Evolutionary conservation across 2,113 vertebrate species (phyloP).

Genomic region (Lichenostomus cassidix): DNA sequence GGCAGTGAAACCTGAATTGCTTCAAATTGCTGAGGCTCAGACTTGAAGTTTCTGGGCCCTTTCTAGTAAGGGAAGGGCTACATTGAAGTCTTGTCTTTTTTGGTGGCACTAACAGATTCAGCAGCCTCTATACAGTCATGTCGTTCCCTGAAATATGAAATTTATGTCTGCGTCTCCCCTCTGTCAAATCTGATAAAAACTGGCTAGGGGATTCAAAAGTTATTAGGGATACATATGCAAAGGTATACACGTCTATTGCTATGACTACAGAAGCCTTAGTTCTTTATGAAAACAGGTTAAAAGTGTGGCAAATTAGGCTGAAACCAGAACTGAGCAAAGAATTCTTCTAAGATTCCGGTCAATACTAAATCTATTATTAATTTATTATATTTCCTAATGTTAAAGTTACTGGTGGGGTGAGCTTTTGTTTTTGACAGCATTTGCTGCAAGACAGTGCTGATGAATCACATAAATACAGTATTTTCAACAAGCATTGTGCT

Average conservation of each 20-base stretch:
- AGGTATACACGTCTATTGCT: neutral
- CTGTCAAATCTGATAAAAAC: neutral
- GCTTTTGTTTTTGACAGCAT: neutral
- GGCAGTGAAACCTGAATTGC: neutral
- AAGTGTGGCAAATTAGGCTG: neutral
- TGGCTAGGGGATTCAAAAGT: neutral
- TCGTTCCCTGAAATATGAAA: neutral
- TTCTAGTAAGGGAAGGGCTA: neutral
- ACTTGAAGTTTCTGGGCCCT: neutral
- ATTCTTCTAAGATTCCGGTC: neutral
- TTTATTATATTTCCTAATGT: neutral
- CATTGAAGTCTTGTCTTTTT: neutral
- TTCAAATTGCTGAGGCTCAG: neutral
- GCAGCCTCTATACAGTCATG: neutral
- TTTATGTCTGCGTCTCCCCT: neutral
- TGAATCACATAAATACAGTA: neutral
- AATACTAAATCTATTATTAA: neutral
- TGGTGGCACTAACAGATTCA: neutral
- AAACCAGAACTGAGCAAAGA: neutral
- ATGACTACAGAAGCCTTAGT: neutral
- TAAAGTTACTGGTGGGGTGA: neutral
- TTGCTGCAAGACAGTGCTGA: neutral
- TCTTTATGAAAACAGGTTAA: neutral
- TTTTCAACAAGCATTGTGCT: neutral
- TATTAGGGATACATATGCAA: neutral